Conservation (phyloP, 2,797 vertebrate species). For the Sus cebifrons region DNA sequence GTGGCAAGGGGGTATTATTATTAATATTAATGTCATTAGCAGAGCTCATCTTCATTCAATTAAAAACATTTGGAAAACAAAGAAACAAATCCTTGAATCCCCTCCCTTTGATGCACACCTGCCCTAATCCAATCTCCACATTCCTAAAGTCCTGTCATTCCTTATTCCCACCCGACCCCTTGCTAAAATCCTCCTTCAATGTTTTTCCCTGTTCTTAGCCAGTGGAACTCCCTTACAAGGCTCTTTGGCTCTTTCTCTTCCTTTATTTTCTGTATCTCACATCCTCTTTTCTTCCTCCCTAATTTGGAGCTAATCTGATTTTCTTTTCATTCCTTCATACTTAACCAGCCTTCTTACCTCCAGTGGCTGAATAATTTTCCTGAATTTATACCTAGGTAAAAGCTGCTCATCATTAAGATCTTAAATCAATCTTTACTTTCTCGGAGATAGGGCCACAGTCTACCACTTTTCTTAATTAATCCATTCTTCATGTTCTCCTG, state of each 20-base stretch:
- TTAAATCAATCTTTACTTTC: neutral
- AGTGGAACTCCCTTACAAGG: neutral
- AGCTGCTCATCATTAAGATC: neutral
- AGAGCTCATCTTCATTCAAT: neutral
- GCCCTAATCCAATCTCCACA: neutral
- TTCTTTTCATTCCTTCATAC: neutral
- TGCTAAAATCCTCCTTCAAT: neutral
- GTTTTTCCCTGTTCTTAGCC: neutral
- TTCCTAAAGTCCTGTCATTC: neutral
- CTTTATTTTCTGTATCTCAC: neutral
- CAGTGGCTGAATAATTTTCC: neutral
- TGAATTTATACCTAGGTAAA: neutral
- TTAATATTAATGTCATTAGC: neutral
- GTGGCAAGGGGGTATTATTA: neutral
- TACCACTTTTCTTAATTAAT: neutral
- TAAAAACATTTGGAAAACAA: neutral
- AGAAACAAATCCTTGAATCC: neutral
- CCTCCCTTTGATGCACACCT: neutral
- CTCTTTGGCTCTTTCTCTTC: neutral
- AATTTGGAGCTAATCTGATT: neutral
- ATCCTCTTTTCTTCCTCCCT: neutral
- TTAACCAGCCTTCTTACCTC: neutral
- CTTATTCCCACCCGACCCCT: neutral
- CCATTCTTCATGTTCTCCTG: neutral
- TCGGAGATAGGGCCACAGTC: neutral